These are phyloP conservation scores for Danio choprae DNA, from an alignment of 2,797 vertebrate species.

Conservation along the genomic window DNA sequence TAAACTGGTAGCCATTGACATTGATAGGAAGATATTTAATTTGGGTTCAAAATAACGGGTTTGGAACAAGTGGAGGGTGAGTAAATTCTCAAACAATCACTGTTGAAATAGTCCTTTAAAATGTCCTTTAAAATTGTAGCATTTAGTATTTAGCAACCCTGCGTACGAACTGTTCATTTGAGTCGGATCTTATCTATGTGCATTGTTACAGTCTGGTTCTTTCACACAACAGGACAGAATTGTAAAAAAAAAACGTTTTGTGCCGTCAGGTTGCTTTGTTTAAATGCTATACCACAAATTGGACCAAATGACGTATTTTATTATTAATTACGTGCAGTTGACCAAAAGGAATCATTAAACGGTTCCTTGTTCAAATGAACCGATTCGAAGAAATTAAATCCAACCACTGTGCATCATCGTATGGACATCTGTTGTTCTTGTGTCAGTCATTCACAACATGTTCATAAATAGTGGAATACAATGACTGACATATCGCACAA, in stretches of 20 bases:
- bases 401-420: background rate
- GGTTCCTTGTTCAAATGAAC: background rate
- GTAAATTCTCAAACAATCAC: too few relatives aligned
- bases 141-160: constrained; percentile 24
- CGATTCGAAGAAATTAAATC: background rate
- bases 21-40: too few relatives aligned
- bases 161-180: background rate
- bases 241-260: background rate
- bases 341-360: background rate
- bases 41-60: too few relatives aligned
- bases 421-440: background rate
- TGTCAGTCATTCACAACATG: background rate
- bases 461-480: background rate
- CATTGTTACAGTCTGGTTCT: too few relatives aligned
- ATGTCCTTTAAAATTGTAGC: background rate
- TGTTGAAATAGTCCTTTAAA: background rate
- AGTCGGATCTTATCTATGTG: background rate
- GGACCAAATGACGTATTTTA: too few relatives aligned
- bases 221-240: background rate
- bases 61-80: too few relatives aligned
- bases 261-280: background rate
- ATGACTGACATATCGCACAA: background rate
- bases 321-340: background rate
- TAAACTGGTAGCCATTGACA: too few relatives aligned
- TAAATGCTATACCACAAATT: background rate